Percentiles rank a stretch among this genome's conserved stretches.
Evolutionary conservation across 2,888 invertebrate species (phyloP).

Genomic region (Brachyptera putata): DNA sequence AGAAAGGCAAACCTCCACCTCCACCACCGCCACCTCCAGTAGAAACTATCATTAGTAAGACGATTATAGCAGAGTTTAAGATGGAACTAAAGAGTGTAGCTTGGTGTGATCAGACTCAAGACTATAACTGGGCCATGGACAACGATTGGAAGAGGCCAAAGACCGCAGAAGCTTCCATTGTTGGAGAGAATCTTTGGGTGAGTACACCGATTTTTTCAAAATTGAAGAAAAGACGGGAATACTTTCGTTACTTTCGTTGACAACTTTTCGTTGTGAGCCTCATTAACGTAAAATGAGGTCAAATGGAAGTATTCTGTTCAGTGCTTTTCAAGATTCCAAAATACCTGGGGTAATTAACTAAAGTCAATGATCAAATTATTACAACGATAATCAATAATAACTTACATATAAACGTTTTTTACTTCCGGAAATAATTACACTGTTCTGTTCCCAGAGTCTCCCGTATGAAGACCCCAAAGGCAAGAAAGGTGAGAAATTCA

Average conservation of each 20-base stretch:
- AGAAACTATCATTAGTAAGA: slow-evolving; percentile 38
- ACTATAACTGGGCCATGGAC: slow-evolving; percentile 50
- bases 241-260: not conserved
- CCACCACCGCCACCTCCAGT: not conserved
- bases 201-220: no score
- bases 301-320: no score
- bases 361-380: no score
- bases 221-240: no score
- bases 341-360: no score
- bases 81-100: slow-evolving; percentile 48
- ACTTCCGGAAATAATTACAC: no score
- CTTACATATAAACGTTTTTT: no score
- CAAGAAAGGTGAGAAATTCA: not conserved
- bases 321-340: no score
- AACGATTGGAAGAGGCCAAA: slow-evolving; percentile 8
- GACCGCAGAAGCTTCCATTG: not conserved
- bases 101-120: slow-evolving; percentile 53
- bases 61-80: slow-evolving; percentile 48
- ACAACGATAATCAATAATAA: no score
- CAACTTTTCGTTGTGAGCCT: not conserved
- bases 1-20: slow-evolving; percentile 34
- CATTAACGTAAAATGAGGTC: no score
- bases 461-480: not conserved
- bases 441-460: slow-evolving; percentile 6
- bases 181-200: slow-evolving; percentile 13